These are phyloP conservation scores for Pachydiplax longipennis DNA, from an alignment of 2,888 invertebrate species.

Conservation along the genomic window DNA sequence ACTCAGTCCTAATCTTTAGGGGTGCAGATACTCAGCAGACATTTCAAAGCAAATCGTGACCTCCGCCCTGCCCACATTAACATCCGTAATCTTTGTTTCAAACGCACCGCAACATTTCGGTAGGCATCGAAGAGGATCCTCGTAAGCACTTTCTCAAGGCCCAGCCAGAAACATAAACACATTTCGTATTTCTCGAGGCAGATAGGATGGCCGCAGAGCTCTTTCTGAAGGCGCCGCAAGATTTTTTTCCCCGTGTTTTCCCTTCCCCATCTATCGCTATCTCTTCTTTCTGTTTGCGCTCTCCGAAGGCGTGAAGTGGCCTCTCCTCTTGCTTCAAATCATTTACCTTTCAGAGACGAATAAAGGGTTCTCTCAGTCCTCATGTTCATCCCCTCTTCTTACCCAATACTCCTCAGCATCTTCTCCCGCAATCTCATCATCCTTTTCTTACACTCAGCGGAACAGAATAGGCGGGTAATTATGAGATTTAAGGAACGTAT, in stretches of 20 bases:
- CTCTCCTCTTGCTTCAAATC: slow-evolving; percentile 3
- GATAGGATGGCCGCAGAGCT: slow-evolving; percentile 6
- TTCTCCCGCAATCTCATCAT: too few species aligned
- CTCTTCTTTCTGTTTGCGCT: background rate
- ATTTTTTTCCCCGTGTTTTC: background rate
- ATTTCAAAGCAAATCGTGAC: background rate
- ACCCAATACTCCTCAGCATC: too few species aligned
- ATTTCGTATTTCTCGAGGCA: slow-evolving; percentile 32
- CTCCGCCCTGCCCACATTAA: background rate
- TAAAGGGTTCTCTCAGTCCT: background rate
- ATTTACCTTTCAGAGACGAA: background rate
- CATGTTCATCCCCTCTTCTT: background rate
- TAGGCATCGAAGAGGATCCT: background rate
- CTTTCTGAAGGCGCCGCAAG: background rate
- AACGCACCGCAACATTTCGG: background rate
- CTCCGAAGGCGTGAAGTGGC: slow-evolving; percentile 33
- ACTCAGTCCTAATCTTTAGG: too few species aligned
- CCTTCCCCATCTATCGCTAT: background rate
- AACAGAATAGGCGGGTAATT: too few species aligned
- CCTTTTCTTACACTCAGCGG: background rate
- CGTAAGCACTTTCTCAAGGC: background rate
- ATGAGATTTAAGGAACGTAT: too few species aligned
- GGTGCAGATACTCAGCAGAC: too few species aligned
- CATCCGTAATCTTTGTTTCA: background rate
- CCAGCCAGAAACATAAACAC: slow-evolving; percentile 11